Conservation (phyloP, 2,113 vertebrate genomes). For the Platycercus adscitus region DNA sequence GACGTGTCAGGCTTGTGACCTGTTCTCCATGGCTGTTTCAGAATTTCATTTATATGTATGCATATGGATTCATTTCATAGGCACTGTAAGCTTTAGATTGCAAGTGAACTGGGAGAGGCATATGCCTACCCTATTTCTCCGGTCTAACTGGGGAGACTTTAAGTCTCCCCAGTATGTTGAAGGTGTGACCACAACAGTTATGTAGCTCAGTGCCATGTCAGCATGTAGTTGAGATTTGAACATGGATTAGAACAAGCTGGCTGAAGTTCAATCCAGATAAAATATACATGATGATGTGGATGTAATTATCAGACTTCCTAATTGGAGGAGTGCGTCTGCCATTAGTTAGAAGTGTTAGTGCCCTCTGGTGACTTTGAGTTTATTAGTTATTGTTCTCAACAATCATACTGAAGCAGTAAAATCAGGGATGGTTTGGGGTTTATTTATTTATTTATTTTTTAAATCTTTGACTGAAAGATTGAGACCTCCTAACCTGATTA, state of each 20-base stretch:
- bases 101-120: background rate
- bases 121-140: background rate
- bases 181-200: constrained; percentile 2
- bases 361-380: constrained; percentile 37
- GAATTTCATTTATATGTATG: background rate
- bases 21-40: background rate
- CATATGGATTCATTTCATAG: accelerated
- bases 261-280: constrained; percentile 54
- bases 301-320: constrained; percentile 48
- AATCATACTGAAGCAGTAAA: background rate
- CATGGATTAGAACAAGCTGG: constrained; percentile 41
- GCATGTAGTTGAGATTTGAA: constrained; percentile 40
- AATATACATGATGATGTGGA: constrained; percentile 46
- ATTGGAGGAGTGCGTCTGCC: constrained; percentile 21
- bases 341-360: constrained; percentile 9
- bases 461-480: background rate
- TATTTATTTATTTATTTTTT: background rate
- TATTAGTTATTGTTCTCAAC: background rate
- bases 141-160: background rate
- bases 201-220: constrained; percentile 8
- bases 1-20: background rate
- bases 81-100: background rate
- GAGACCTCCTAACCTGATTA: background rate
- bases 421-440: background rate
- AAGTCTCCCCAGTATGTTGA: background rate